Percentiles rank a stretch among this genome's conserved stretches.
phyloP scores from a whole-genome alignment of 2,113 vertebrate species.

The Parotia lawesii region DNA sequence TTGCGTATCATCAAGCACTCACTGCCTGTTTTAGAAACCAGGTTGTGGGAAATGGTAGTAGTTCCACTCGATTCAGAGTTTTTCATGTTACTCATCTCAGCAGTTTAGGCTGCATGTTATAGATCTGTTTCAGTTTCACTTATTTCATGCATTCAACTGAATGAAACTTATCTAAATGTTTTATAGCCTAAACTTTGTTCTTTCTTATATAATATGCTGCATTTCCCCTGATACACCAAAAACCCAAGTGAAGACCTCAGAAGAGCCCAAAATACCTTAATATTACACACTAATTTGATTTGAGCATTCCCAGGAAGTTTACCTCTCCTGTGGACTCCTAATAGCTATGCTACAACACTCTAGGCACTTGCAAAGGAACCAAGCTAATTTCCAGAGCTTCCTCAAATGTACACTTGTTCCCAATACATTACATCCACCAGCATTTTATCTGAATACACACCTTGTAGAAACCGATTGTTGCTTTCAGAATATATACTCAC shows the following conservation, averaged over 20 bases:
- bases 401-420: not conserved
- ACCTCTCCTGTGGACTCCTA: not conserved
- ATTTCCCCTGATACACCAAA: not conserved
- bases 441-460: not conserved
- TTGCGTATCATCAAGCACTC: not conserved
- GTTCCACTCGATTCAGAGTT: not conserved
- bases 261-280: not conserved
- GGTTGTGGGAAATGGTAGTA: not conserved
- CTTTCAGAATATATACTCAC: conserved; percentile 68
- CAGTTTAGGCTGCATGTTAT: not conserved
- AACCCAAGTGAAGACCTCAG: not conserved
- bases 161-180: not conserved
- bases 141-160: not conserved
- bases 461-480: accelerated
- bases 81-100: not conserved
- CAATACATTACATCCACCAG: not conserved
- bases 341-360: not conserved
- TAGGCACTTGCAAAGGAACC: not conserved
- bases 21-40: not conserved
- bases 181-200: not conserved
- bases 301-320: not conserved
- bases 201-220: not conserved
- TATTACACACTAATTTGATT: not conserved
- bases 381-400: not conserved
- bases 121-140: not conserved